Evolutionary conservation across 2,797 vertebrate genomes (phyloP).

Genomic region (Craterocephalus amniculus): DNA sequence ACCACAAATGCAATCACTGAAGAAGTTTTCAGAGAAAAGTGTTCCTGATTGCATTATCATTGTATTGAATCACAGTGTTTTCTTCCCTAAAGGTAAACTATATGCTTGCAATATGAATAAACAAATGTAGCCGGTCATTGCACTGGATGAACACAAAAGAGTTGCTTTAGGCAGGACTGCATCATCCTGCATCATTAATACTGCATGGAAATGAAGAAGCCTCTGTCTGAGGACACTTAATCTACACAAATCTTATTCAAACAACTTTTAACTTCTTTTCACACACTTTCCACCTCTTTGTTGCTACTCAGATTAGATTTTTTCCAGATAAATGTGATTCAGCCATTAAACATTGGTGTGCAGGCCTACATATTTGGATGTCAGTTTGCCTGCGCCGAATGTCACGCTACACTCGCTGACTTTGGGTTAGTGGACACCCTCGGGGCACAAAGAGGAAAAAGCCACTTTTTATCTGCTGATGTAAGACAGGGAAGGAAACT

Average conservation of each 20-base stretch:
- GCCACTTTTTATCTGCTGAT: constrained; percentile 8
- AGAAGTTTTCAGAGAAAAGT: background rate
- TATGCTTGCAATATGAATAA: background rate
- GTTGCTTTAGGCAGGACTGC: no score
- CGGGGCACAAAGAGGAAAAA: background rate
- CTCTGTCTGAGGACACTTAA: background rate
- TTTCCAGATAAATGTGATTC: background rate
- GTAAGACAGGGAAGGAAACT: constrained; percentile 9
- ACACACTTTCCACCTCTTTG: background rate
- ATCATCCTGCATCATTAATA: background rate
- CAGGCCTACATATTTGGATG: background rate
- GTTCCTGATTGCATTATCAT: background rate
- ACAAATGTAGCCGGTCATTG: background rate
- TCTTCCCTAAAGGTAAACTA: background rate
- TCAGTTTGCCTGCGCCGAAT: constrained; percentile 7
- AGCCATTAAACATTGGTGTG: background rate
- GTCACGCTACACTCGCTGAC: constrained; percentile 3
- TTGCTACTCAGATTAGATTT: background rate
- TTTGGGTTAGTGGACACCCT: constrained; percentile 1
- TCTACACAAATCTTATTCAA: background rate
- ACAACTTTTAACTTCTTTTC: background rate
- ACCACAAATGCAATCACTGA: background rate
- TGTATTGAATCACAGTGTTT: background rate
- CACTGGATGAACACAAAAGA: no score
- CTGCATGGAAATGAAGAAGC: background rate